phyloP scores from a whole-genome alignment of 2,113 vertebrate species.

The Chaenocephalus aceratus region DNA sequence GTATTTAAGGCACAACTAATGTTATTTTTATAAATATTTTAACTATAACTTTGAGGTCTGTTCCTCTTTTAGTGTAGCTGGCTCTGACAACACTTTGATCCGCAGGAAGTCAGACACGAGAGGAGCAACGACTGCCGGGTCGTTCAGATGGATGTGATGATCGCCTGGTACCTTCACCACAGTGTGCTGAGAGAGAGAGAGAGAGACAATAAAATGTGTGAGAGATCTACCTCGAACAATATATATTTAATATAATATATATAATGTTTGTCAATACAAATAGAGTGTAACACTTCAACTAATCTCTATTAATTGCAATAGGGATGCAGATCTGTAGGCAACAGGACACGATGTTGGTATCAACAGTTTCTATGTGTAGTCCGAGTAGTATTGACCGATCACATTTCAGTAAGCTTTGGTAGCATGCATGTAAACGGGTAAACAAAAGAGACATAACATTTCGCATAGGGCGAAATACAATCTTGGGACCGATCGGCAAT shows the following conservation, averaged over 20 bases:
- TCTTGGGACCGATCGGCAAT: too few species aligned
- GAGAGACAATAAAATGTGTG: not conserved
- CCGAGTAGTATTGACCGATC: too few species aligned
- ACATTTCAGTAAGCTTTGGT: too few species aligned
- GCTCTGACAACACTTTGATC: conserved; percentile 20
- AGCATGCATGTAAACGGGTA: too few species aligned
- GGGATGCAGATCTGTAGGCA: too few species aligned
- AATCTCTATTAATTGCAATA: too few species aligned
- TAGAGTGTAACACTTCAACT: too few species aligned
- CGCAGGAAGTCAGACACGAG: conserved; percentile 73
- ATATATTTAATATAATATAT: not conserved
- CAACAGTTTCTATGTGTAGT: too few species aligned
- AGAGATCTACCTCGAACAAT: not conserved
- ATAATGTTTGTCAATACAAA: not conserved
- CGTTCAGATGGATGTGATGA: conserved; percentile 76
- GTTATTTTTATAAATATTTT: not conserved
- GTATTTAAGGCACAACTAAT: not conserved
- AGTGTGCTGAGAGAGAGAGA: conserved; percentile 46
- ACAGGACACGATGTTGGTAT: too few species aligned
- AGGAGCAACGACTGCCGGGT: conserved; percentile 55
- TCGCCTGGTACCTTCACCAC: conserved; percentile 60
- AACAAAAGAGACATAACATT: too few species aligned
- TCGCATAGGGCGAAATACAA: too few species aligned
- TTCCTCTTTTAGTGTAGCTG: not conserved
- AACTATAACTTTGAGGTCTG: not conserved